Evolutionary conservation across 1,140 invertebrate genomes (phyloP).

Genomic region (Marisa cornuarietis): DNA sequence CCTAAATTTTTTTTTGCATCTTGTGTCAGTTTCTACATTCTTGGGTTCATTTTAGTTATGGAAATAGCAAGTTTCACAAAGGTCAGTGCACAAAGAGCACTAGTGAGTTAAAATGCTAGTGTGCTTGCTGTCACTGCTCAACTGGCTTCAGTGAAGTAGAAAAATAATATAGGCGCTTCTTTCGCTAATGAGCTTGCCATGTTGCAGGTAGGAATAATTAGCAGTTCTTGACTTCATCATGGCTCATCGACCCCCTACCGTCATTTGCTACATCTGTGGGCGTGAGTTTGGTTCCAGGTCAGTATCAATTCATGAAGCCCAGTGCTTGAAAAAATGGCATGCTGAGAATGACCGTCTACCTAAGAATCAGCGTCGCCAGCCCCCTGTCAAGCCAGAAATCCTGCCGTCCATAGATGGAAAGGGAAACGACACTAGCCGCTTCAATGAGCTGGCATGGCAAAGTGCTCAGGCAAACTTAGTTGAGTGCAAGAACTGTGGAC

Average conservation of each 20-base stretch:
- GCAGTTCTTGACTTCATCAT: conserved; percentile 4
- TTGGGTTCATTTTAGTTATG: no score
- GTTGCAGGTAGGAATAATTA: not conserved
- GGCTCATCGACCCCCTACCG: conserved; percentile 22
- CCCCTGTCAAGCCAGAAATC: conserved; percentile 72
- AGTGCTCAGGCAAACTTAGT: conserved; percentile 70
- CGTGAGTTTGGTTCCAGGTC: conserved; percentile 69
- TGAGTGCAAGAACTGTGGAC: conserved; percentile 74
- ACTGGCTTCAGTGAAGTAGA: no score
- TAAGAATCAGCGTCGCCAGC: conserved; percentile 69
- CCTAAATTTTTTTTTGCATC: no score
- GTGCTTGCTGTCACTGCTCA: no score
- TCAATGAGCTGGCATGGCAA: conserved; percentile 64
- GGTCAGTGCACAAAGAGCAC: no score
- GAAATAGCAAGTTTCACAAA: no score
- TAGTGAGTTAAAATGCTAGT: no score
- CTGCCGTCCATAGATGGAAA: conserved; percentile 44
- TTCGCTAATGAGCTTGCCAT: no score
- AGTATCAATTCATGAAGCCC: conserved; percentile 80
- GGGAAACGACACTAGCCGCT: conserved; percentile 37
- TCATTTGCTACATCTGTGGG: conserved; percentile 68
- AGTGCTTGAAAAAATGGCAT: conserved; percentile 81
- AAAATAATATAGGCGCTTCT: no score
- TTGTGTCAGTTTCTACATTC: no score
- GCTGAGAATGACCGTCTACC: conserved; percentile 76